Base-by-base conservation (phyloP, 2,797 vertebrate species). In the Xenopus petersii region DNA sequence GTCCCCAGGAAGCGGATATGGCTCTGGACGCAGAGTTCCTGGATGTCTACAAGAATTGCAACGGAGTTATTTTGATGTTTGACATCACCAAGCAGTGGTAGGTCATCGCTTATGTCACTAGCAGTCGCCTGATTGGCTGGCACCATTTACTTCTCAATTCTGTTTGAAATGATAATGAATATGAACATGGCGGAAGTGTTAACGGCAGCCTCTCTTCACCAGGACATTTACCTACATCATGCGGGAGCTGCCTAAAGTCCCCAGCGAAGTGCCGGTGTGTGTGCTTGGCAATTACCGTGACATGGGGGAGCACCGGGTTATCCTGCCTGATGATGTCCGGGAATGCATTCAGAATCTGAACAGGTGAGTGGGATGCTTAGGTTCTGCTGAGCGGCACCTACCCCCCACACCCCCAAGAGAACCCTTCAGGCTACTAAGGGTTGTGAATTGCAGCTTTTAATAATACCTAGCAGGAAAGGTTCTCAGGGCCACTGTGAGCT, bases 31-130 rank as follows among this genome's bases (percentile, higher is more conserved):
- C 97, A 0, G 96, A 99, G 88, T 99, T 98, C 87, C 87, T 99
- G 77, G 98, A 99, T 0, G 98, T 99, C 36, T 99, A 99, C 86
- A 98, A 99, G 86, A 99, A 98, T 86, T 98, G 98, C 82, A 97
- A 96, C 0, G 96, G 98, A 0, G 93, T 99, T 26, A 96, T 99
- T 88, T 95, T 99, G 96, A 98, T 99, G 96, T 99, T 98, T 71
- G 98, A 99, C 86, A 99, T 99, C 81, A 99, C 98, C 83, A 99
- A 99, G 82, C 98, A 99, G 85, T 99, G 97, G 98, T 99, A 84
- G 91, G 88, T 49, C 10, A 5, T 42, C 36, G 3, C 6, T 42
- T 42, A 9, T 42, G 36, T 42, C 36, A 42, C 36, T 42, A 9
- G 36, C 5, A 42, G 36, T 9, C 3, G 8, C 8, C 36, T 42